Percentiles rank a stretch among this genome's conserved stretches.
Conservation (phyloP, 2,113 vertebrate species). For the Lampris megalopsis region DNA sequence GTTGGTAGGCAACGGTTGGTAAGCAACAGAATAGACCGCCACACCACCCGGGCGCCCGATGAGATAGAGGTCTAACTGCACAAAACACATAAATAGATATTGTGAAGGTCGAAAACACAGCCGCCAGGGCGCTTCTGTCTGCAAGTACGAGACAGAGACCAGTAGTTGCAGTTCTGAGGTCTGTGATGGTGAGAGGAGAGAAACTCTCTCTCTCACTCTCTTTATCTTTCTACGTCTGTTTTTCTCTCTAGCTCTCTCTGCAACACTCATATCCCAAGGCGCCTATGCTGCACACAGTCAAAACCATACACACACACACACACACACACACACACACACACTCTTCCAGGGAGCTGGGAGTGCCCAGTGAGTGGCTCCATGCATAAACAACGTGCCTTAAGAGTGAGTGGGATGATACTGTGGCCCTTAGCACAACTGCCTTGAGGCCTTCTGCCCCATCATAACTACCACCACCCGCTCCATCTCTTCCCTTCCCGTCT, state of each 20-base stretch:
- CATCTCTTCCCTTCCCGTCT: conserved; percentile 3
- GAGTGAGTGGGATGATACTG: conserved; percentile 78
- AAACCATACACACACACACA: conserved; percentile 24
- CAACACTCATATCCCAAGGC: neutral
- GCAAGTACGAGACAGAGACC: conserved; percentile 61
- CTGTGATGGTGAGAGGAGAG: conserved; percentile 34
- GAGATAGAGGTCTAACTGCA: too few species aligned
- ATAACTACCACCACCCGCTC: conserved; percentile 55
- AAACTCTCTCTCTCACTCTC: conserved; percentile 11
- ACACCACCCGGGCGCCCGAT: too few species aligned
- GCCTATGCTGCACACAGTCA: conserved; percentile 14
- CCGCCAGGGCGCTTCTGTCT: conserved; percentile 54
- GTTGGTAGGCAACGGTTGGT: too few species aligned
- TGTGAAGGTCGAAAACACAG: conserved; percentile 69
- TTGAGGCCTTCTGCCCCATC: conserved; percentile 73
- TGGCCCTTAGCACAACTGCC: conserved; percentile 80
- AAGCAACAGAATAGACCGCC: too few species aligned
- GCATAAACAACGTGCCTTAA: conserved; percentile 81
- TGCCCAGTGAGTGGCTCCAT: conserved; percentile 72
- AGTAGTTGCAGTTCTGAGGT: conserved; percentile 59
- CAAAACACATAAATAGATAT: neutral
- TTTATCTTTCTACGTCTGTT: neutral
- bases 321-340: conserved; percentile 9
- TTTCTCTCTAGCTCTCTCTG: neutral
- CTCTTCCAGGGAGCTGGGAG: conserved; percentile 48